Conservation (phyloP, 2,113 vertebrate species). For the Vulpes lagopus region DNA sequence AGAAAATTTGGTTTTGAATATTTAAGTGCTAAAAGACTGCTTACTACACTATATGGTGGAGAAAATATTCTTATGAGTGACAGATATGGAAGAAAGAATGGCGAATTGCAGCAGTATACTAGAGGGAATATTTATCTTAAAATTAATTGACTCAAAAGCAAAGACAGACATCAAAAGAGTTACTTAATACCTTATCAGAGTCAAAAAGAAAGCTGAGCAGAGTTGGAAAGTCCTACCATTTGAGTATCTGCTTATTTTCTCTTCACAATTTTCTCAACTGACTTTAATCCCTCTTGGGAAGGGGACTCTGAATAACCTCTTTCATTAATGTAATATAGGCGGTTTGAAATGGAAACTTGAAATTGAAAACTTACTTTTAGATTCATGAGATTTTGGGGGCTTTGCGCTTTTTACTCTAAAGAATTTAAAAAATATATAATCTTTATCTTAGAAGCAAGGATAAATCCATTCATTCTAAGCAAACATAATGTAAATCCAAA, state of each 20-base stretch:
- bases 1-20: conserved; percentile 34
- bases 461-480: neutral
- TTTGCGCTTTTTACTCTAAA: neutral
- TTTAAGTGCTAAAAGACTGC: neutral
- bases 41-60: neutral
- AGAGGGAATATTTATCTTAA: conserved; percentile 46
- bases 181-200: neutral
- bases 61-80: neutral
- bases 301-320: neutral
- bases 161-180: neutral
- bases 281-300: neutral
- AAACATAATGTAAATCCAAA: neutral
- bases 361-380: conserved; percentile 24
- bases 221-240: neutral
- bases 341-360: neutral
- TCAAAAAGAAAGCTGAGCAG: neutral
- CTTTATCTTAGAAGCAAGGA: neutral
- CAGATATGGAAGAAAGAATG: neutral
- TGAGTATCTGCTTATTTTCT: conserved; percentile 7
- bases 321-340: conserved; percentile 35
- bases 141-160: conserved; percentile 10
- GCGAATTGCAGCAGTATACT: neutral
- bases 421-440: neutral
- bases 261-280: neutral
- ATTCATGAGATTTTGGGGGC: neutral